Conservation (phyloP, 2,113 vertebrate species). For the Brachypodius melanocephalos region DNA sequence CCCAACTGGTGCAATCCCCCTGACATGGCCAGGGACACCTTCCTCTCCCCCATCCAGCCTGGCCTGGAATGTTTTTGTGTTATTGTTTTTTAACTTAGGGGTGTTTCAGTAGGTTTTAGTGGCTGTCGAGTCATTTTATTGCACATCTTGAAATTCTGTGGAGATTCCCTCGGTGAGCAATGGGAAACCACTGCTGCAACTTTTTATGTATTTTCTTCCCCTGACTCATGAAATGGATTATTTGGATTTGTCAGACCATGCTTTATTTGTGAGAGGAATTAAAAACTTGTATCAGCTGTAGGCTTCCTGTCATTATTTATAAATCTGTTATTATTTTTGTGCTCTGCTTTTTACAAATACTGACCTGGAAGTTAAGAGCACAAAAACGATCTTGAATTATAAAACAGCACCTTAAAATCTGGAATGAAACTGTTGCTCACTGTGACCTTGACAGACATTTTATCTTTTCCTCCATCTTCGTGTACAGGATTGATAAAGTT, state of each 20-base stretch:
- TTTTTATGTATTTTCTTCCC: neutral
- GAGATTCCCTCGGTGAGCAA: neutral
- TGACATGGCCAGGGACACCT: neutral
- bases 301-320: neutral
- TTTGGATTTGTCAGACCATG: neutral
- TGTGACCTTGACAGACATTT: neutral
- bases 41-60: neutral
- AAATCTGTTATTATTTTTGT: neutral
- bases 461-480: neutral
- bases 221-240: neutral
- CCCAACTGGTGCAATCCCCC: neutral
- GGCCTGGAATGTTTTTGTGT: neutral
- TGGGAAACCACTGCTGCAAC: neutral
- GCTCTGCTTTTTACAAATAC: neutral
- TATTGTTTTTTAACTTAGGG: accelerated
- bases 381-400: neutral
- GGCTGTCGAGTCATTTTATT: neutral
- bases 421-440: neutral
- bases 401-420: neutral
- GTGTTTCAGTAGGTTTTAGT: neutral
- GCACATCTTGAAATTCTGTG: neutral
- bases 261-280: neutral
- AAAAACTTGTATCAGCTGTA: neutral
- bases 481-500: neutral
- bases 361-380: neutral